Evolutionary conservation across 1,140 invertebrate species (phyloP), one percentile per base, ranked within the genome.

Genomic region (Bombus fervidus): DNA sequence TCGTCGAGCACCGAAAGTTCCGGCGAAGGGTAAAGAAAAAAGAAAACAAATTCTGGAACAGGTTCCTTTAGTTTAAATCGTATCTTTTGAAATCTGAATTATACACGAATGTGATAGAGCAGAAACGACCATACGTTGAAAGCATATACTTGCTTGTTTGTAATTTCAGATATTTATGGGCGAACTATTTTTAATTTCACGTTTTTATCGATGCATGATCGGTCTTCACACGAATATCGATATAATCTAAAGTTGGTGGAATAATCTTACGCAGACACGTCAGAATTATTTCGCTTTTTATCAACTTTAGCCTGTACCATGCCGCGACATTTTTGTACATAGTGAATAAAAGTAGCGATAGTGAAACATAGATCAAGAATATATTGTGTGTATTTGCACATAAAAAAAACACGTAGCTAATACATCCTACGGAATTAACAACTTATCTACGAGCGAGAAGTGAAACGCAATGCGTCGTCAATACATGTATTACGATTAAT

Each of bases 401-500:
- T 83, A 57, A 12, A 77, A 12, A 6, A 75, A 22, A 59, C 37
- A 25, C n/a, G 37, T 69, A 76, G 64, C 68, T 59, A 69, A 18
- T 31, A 74, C 47, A 47, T 83, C 10, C 25, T 87, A 87, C 31
- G 34, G 37, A 74, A 80, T 6, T 81, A 88, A 82, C 64, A 34
- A 78, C 47, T 53, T 69, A 62, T 57, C 18, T 62, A 80, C 31
- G 57, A 78, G 62, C 2, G 12, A 25, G 25, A 43, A 15, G 0
- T 31, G 31, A 79, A 59, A 53, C 28, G 31, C 39, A 53, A 89
- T 57, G 28, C 81, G 53, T 68, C 41, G 81, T 83, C 84, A 86
- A 89, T 89, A 83, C 80, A 86, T 89, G 84, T 89, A 83, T 89
- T 89, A 89, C 87, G 15, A 81, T 62, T 82, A 77, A 85, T 89